Evolutionary conservation across 2,888 invertebrate genomes (phyloP), one percentile per base, ranked within the genome.

Genomic region (Aromia moschata): DNA sequence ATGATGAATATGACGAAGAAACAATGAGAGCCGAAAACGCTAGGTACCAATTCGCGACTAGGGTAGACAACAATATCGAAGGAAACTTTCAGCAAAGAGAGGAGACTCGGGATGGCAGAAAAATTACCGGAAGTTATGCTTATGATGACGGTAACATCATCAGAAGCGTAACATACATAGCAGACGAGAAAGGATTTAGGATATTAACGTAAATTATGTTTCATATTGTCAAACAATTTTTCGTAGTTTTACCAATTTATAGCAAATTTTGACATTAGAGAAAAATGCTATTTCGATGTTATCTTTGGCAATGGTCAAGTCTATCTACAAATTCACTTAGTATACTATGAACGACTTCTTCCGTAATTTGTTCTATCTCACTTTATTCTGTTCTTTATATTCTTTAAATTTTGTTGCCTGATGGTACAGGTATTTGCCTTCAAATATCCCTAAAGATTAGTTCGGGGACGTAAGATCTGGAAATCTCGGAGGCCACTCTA

Each of bases 101-200:
- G 57, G 83, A 83, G 67, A 68, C 73, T 4, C 67, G 82, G 20
- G 80, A 82, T 52, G 82, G 82, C 0, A 68, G 74, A 1, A 77
- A 71, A 7, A 76, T 84, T 0, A 78, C 64, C 4, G 86, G 86
- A 4, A 77, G 78, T 62, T 86, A 86, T 70, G 82, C 83, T 1
- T 87, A 85, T 76, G 82, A 82, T 58, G 86, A 87, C 74, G 86
- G 87, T 1, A 85, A 75, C 65, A 82, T 81, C 59, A 77, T 77
- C 64, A 80, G 85, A 12, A 84, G 81, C 0, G 84, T 86, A 0
- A 74, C 80, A 58, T 87, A 87, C 69, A 81, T 81, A 60, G 86
- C 86, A 65, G 86, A 86, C 73, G 83, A 85, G 62, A 81, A 84
- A 56, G 87, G 86, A 59, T 87, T 84, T 74, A 78, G 85, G 66